Evolutionary conservation across 2,888 invertebrate species (phyloP).

Genomic region (Mycogona germanica): DNA sequence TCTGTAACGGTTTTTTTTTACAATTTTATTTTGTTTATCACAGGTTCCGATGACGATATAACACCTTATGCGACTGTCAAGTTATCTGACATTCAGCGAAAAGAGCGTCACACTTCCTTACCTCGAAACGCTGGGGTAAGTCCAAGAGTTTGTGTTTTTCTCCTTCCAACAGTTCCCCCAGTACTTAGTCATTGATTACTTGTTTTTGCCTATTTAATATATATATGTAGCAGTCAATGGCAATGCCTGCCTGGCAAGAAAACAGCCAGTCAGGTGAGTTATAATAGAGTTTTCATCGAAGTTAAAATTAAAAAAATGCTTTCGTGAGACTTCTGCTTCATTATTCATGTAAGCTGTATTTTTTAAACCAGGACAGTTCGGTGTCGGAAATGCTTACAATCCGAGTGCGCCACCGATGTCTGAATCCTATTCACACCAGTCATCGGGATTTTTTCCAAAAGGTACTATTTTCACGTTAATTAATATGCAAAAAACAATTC

Average conservation of each 20-base stretch:
- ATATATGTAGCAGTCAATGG: no score
- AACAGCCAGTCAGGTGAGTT: neutral
- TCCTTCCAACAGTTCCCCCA: neutral
- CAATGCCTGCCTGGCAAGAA: neutral
- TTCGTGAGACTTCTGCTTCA: no score
- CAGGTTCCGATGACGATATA: constrained; percentile 14
- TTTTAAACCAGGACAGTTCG: neutral
- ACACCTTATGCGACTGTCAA: constrained; percentile 16
- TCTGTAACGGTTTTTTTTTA: neutral
- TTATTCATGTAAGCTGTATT: neutral
- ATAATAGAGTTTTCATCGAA: neutral
- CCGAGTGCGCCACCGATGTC: constrained; percentile 18
- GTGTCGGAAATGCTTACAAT: constrained; percentile 3
- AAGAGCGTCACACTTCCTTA: neutral
- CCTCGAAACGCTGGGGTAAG: neutral
- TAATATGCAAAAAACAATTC: no score
- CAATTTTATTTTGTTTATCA: neutral
- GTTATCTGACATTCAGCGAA: constrained; percentile 11
- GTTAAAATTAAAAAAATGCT: no score
- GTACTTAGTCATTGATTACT: neutral
- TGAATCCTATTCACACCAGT: no score
- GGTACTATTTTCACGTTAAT: no score
- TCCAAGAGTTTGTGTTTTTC: neutral
- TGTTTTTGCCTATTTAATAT: neutral
- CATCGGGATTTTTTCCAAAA: no score